phyloP scores from a whole-genome alignment of 2,888 invertebrate genomes.

The Acanthococcus lagerstroemiae region DNA sequence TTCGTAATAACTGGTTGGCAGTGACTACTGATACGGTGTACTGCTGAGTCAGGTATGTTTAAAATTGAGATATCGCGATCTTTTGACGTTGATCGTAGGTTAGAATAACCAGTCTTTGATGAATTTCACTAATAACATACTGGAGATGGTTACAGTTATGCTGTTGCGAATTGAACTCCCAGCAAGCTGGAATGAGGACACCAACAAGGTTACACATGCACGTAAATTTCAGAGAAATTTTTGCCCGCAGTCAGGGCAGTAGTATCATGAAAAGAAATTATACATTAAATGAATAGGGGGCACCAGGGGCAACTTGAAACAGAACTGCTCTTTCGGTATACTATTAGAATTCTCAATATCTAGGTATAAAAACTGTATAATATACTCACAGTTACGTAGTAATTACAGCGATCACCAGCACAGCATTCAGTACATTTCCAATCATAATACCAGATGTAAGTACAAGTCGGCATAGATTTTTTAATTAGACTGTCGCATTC shows the following conservation, averaged over 20 bases:
- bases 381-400: conserved; percentile 76
- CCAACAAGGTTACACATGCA: too few species aligned
- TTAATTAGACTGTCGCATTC: conserved; percentile 64
- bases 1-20: too few species aligned
- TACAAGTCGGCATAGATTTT: conserved; percentile 65
- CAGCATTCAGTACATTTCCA: conserved; percentile 96
- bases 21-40: too few species aligned
- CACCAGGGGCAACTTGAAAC: too few species aligned
- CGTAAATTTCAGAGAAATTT: background rate
- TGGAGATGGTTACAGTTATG: background rate
- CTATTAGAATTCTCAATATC: too few species aligned
- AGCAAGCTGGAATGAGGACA: conserved; percentile 6
- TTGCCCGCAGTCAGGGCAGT: background rate
- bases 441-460: conserved; percentile 89
- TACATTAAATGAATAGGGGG: too few species aligned
- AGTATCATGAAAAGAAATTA: background rate
- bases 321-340: too few species aligned
- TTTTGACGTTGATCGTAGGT: too few species aligned
- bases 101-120: background rate
- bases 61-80: too few species aligned
- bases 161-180: conserved; percentile 7
- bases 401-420: conserved; percentile 90
- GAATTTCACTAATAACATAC: background rate
- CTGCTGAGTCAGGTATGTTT: too few species aligned
- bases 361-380: too few species aligned